Evolutionary conservation across 2,888 invertebrate species (phyloP).

Genomic region (Punctoribates punctum): DNA sequence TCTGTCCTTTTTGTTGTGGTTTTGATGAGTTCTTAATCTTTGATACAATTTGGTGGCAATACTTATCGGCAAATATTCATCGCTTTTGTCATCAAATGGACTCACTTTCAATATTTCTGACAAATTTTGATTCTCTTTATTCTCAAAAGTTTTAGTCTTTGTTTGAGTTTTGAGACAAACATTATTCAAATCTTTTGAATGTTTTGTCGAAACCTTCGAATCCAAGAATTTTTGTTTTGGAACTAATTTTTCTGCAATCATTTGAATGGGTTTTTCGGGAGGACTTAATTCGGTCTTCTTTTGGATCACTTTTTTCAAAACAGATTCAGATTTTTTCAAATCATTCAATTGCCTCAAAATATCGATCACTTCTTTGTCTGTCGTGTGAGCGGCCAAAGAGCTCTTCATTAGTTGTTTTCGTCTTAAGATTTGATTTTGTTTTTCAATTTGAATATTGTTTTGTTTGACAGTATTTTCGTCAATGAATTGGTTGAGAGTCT

Average conservation of each 20-base stretch:
- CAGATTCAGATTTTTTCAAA: neutral
- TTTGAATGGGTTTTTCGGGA: neutral
- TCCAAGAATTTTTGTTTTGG: neutral
- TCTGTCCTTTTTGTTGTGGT: neutral
- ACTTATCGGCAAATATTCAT: neutral
- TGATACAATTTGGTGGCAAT: conserved; percentile 7
- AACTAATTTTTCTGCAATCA: neutral
- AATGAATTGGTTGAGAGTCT: neutral
- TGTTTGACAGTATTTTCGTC: neutral
- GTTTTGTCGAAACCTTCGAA: neutral
- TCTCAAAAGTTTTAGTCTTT: neutral
- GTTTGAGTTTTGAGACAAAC: neutral
- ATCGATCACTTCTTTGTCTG: conserved; percentile 7
- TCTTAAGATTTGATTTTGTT: neutral
- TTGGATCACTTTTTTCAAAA: neutral
- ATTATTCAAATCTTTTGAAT: neutral
- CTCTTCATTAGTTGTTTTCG: conserved; percentile 29
- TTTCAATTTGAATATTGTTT: neutral
- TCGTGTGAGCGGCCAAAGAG: neutral
- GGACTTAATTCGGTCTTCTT: neutral
- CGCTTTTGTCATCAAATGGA: neutral
- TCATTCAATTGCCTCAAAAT: neutral
- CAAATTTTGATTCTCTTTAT: neutral
- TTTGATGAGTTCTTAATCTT: neutral
- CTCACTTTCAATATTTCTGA: too few species aligned